These are phyloP conservation scores for Tuta absoluta DNA, from an alignment of 2,888 invertebrate species.

Conservation along the genomic window DNA sequence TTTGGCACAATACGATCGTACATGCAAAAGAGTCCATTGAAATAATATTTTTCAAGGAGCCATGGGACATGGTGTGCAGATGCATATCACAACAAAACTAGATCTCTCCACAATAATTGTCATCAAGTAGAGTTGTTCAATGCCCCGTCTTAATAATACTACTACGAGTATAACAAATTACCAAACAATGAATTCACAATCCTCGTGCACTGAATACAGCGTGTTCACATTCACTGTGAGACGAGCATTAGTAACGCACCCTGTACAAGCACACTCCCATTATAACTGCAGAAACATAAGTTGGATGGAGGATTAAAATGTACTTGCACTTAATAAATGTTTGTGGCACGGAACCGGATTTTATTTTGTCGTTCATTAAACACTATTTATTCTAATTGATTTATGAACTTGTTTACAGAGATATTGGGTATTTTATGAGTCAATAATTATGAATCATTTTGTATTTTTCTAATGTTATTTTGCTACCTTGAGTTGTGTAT, in stretches of 20 bases:
- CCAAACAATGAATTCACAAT: background rate
- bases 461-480: too few species aligned
- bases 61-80: too few species aligned
- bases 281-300: conserved; percentile 13
- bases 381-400: background rate
- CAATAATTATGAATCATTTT: too few species aligned
- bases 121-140: background rate
- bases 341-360: background rate
- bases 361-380: background rate
- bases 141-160: background rate
- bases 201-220: background rate
- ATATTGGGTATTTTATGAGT: too few species aligned
- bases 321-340: conserved; percentile 5
- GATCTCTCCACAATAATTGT: background rate
- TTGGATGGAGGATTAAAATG: conserved; percentile 1
- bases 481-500: too few species aligned
- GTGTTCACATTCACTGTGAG: background rate
- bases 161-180: conserved; percentile 7
- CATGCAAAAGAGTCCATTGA: too few species aligned
- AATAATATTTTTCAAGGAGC: too few species aligned
- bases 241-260: background rate
- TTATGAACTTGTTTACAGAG: too few species aligned
- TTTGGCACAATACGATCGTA: too few species aligned
- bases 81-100: too few species aligned
- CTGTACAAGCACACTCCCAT: background rate